Conservation (phyloP, 2,797 vertebrate genomes). For the Fundulus diaphanus region DNA sequence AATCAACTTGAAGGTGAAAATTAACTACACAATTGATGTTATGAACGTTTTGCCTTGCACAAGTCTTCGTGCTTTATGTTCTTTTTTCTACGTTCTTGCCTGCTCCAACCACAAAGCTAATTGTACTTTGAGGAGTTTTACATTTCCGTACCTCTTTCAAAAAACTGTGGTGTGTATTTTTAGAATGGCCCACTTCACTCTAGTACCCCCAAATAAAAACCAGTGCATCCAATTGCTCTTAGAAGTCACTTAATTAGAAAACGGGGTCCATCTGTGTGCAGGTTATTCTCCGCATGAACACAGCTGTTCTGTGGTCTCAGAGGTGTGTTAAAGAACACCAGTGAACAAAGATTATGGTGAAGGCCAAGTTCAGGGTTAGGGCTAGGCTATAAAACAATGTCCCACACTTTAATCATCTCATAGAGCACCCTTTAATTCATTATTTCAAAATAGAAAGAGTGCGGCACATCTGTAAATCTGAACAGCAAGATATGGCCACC, state of each 20-base stretch:
- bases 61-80: not conserved
- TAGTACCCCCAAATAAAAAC: not conserved
- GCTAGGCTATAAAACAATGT: too few relatives aligned
- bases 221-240: not conserved
- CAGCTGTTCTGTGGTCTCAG: too few relatives aligned
- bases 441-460: not conserved
- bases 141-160: not conserved
- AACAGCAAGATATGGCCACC: not conserved
- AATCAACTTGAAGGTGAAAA: slow-evolving; percentile 19
- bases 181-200: not conserved
- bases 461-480: not conserved
- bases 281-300: too few relatives aligned
- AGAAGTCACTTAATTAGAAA: too few relatives aligned
- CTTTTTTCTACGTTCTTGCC: too few relatives aligned
- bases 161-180: not conserved
- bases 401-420: not conserved
- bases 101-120: not conserved
- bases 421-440: not conserved
- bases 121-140: not conserved
- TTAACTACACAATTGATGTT: slow-evolving; percentile 43
- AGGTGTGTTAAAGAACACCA: too few relatives aligned
- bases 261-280: too few relatives aligned
- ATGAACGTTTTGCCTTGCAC: not conserved
- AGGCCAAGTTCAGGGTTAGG: too few relatives aligned
- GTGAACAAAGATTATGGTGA: too few relatives aligned